A percentile compares a stretch with the other conserved stretches of the same genome.
phyloP scores from a whole-genome alignment of 2,888 invertebrate genomes.

The Trisateles emortualis region DNA sequence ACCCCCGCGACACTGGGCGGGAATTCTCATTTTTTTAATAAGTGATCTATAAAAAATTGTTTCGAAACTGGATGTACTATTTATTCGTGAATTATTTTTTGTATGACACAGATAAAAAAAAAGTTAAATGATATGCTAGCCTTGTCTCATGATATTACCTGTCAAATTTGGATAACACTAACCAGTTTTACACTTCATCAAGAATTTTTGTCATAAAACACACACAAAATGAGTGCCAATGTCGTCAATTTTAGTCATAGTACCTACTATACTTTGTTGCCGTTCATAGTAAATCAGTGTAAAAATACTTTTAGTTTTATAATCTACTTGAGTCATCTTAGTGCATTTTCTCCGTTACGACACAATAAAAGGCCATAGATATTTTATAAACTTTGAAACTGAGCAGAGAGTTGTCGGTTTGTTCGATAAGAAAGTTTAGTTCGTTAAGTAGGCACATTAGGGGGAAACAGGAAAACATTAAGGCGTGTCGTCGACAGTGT shows the following conservation, averaged over 20 bases:
- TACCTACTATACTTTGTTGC: neutral
- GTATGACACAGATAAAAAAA: no score
- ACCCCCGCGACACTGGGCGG: no score
- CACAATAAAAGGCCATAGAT: conserved; percentile 60
- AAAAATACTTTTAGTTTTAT: conserved; percentile 16
- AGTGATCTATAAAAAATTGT: no score
- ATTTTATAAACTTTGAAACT: conserved; percentile 72
- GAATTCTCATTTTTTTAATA: no score
- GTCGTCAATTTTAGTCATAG: no score
- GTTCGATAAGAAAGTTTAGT: conserved; percentile 84
- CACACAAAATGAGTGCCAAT: no score
- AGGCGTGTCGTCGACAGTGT: conserved; percentile 75
- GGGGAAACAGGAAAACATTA: conserved; percentile 83
- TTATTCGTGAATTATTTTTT: no score
- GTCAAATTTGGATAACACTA: no score
- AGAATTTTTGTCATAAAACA: no score
- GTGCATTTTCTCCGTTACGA: conserved; percentile 50
- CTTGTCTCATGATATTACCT: no score
- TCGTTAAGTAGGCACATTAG: conserved; percentile 84
- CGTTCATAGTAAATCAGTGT: neutral
- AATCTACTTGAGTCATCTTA: conserved; percentile 25
- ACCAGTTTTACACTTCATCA: neutral
- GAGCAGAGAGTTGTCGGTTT: conserved; percentile 73
- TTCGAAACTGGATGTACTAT: no score
- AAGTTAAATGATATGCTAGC: no score